Conservation (phyloP, 2,888 invertebrate species). For the Drosophila gaucha region DNA sequence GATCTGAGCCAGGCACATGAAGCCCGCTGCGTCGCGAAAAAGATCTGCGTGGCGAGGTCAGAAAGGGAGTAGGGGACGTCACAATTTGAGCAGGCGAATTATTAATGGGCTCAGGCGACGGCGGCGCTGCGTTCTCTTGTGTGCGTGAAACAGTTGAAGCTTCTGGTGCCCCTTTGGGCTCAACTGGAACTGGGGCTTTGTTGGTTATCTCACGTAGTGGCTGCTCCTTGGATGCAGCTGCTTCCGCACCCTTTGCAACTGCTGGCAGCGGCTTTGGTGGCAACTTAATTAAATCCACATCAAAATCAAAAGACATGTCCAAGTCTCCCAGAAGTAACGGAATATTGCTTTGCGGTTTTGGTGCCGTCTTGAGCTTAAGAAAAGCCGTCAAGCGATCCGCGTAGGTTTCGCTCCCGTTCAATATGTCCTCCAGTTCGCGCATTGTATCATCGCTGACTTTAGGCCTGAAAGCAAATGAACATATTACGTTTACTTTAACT, state of each 20-base stretch:
- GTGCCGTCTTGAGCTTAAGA: slow-evolving; percentile 41
- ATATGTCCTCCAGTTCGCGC: slow-evolving; percentile 55
- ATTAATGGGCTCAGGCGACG: neutral
- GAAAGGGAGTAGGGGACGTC: neutral
- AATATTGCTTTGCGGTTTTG: slow-evolving; percentile 15
- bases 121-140: neutral
- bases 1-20: slow-evolving; percentile 56
- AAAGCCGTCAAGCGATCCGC: slow-evolving; percentile 46
- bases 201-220: slow-evolving; percentile 12
- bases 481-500: no score
- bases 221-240: slow-evolving; percentile 3
- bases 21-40: slow-evolving; percentile 31
- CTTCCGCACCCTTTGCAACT: neutral
- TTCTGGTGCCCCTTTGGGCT: neutral
- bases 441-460: slow-evolving; percentile 32
- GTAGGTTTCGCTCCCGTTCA: slow-evolving; percentile 37
- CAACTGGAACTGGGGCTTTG: neutral
- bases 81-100: neutral
- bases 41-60: slow-evolving; percentile 2
- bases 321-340: slow-evolving; percentile 35
- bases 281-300: slow-evolving; percentile 54
- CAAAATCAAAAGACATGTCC: slow-evolving; percentile 54
- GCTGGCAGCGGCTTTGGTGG: slow-evolving; percentile 12
- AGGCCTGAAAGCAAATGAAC: slow-evolving; percentile 20
- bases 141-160: neutral